These are phyloP conservation scores for Heterotilapia buettikoferi DNA, from an alignment of 2,113 vertebrate genomes.

Conservation along the genomic window DNA sequence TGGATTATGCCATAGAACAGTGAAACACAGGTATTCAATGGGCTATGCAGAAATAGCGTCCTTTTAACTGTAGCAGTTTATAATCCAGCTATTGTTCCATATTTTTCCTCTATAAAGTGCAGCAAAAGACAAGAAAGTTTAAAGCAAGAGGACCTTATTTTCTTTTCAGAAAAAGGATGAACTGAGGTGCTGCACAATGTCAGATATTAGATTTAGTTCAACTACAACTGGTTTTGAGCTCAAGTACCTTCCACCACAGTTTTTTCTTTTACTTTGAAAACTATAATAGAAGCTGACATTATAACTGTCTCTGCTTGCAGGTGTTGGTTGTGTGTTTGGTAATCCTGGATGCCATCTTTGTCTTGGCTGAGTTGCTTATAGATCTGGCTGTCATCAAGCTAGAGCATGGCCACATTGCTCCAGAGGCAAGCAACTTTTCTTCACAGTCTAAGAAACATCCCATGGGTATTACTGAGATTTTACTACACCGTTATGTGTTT, in stretches of 20 bases:
- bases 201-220: accelerated
- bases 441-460: neutral
- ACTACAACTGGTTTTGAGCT: neutral
- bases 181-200: accelerated
- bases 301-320: constrained; percentile 41
- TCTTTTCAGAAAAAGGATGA: neutral
- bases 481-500: accelerated
- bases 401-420: constrained; percentile 69
- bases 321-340: constrained; percentile 86
- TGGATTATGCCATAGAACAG: neutral
- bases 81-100: neutral
- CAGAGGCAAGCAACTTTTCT: constrained; percentile 68
- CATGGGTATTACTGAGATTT: neutral
- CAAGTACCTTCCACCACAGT: neutral
- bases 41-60: accelerated
- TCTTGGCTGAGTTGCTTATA: constrained; percentile 85
- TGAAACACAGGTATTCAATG: neutral
- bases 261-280: neutral
- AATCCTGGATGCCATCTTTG: constrained; percentile 86
- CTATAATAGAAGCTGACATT: accelerated
- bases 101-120: neutral
- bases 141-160: accelerated
- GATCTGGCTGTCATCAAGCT: constrained; percentile 82
- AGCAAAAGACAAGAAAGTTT: neutral
- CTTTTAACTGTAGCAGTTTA: accelerated